phyloP scores from a whole-genome alignment of 2,888 invertebrate genomes.

The Antheraea assamensis region DNA sequence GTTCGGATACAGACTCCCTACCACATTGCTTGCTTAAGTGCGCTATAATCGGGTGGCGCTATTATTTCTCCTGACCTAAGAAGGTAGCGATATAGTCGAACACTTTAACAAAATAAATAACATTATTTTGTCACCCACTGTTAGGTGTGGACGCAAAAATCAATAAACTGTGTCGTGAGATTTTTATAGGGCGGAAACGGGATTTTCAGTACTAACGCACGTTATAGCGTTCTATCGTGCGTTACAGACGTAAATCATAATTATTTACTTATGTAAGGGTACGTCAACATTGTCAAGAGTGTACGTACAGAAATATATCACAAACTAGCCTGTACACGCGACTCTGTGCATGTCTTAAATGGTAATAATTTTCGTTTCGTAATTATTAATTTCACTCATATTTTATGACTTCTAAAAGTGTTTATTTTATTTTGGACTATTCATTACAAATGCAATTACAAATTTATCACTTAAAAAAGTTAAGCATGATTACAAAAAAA shows the following conservation, averaged over 20 bases:
- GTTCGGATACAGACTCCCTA: too few relatives aligned
- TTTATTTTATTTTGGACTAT: too few relatives aligned
- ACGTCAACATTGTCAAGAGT: background rate
- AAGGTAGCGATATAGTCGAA: too few relatives aligned
- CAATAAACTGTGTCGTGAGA: background rate
- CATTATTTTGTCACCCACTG: too few relatives aligned
- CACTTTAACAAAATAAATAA: too few relatives aligned
- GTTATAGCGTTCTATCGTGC: background rate
- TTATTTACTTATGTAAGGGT: background rate
- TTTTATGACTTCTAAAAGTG: background rate
- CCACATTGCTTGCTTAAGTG: too few relatives aligned
- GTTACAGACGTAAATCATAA: background rate
- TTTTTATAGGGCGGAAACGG: background rate
- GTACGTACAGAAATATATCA: background rate
- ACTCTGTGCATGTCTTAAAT: background rate
- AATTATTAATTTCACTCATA: background rate
- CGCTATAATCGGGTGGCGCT: too few relatives aligned
- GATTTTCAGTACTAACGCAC: background rate
- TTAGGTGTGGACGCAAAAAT: background rate
- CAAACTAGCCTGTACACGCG: background rate
- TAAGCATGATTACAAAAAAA: too few relatives aligned
- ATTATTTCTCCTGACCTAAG: too few relatives aligned
- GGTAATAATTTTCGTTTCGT: background rate
- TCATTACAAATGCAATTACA: too few relatives aligned
- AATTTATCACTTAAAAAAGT: too few relatives aligned